These are phyloP conservation scores for Gopherus flavomarginatus DNA, from an alignment of 2,113 vertebrate species.

Conservation along the genomic window DNA sequence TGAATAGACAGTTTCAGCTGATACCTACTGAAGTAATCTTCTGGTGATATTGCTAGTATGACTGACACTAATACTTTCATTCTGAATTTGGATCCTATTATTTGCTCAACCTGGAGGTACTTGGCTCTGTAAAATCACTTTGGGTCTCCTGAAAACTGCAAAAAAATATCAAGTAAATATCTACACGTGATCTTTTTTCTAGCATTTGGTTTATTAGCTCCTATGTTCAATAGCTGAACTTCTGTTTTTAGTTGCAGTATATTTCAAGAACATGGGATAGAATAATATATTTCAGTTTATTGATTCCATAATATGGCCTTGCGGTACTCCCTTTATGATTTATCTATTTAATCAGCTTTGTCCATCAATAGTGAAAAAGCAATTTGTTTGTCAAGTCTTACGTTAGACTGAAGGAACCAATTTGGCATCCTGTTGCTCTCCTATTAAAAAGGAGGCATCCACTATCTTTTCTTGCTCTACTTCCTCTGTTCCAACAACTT, in stretches of 20 bases:
- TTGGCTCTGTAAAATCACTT: neutral
- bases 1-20: no score
- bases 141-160: neutral
- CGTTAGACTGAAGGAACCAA: neutral
- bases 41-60: neutral
- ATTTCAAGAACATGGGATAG: neutral
- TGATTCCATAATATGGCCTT: neutral
- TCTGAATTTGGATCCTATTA: neutral
- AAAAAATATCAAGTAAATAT: neutral
- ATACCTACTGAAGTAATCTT: neutral
- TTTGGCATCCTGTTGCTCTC: neutral
- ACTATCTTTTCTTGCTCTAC: neutral
- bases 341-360: neutral
- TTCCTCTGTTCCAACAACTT: neutral
- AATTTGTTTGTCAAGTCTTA: neutral
- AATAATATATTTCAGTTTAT: neutral
- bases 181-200: neutral
- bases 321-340: neutral
- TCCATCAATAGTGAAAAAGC: neutral
- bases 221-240: accelerated
- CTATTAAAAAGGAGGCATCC: neutral
- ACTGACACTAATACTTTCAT: neutral
- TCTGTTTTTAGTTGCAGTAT: neutral
- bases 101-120: neutral
- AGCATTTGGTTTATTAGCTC: neutral